Evolutionary conservation across 2,888 invertebrate genomes (phyloP).

Genomic region (Chloroclystis v-ata): DNA sequence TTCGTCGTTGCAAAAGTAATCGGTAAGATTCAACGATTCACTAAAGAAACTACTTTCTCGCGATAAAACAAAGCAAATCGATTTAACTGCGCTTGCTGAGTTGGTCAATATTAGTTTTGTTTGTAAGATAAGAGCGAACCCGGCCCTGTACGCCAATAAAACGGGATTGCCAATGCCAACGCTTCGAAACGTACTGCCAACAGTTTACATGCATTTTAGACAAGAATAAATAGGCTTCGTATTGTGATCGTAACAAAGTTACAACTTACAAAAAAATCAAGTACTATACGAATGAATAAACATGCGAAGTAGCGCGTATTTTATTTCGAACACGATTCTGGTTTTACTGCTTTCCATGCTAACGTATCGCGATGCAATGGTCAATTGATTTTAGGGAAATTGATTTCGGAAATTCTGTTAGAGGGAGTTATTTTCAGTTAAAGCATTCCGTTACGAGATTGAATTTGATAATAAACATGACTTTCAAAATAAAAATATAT

Average conservation of each 20-base stretch:
- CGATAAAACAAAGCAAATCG: neutral
- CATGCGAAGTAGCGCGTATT: slow-evolving; percentile 18
- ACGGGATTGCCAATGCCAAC: slow-evolving; percentile 42
- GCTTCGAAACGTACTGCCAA: slow-evolving; percentile 32
- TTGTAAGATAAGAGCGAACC: slow-evolving; percentile 16
- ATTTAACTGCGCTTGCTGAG: neutral
- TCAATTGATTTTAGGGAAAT: slow-evolving; percentile 19
- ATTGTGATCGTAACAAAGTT: slow-evolving; percentile 30
- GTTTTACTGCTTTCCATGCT: slow-evolving; percentile 18
- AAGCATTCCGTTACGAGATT: neutral
- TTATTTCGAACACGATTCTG: slow-evolving; percentile 18
- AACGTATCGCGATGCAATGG: slow-evolving; percentile 18
- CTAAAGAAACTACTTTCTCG: neutral
- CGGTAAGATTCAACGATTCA: too few relatives aligned
- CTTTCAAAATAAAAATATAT: too few relatives aligned
- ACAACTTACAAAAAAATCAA: slow-evolving; percentile 30
- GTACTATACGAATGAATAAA: slow-evolving; percentile 24
- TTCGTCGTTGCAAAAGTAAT: too few relatives aligned
- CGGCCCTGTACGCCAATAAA: slow-evolving; percentile 41
- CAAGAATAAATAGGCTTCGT: slow-evolving; percentile 44
- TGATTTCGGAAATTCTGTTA: slow-evolving; percentile 8
- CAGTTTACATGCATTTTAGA: slow-evolving; percentile 50
- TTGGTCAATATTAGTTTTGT: neutral
- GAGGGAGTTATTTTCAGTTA: slow-evolving; percentile 3
- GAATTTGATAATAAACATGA: too few relatives aligned